Base-by-base conservation (phyloP, 2,888 invertebrate genomes). In the Agapostemon virescens region DNA sequence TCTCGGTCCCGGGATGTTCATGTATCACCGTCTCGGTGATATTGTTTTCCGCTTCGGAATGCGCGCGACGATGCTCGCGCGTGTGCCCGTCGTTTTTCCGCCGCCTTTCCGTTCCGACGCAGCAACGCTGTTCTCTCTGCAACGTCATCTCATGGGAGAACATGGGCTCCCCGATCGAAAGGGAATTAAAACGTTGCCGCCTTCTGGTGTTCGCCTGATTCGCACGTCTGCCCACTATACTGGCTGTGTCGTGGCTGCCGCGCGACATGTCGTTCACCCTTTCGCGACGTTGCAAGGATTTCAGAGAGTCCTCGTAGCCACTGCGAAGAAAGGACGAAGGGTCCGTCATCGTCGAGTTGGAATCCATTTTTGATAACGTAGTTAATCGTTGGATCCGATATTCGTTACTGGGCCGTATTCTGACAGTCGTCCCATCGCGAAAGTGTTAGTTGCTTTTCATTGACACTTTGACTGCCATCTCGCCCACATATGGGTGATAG, bases 231-330 rank as follows among this genome's bases (percentile, higher is more conserved):
- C 90, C 83, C 76, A 74, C 84, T 77, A 80, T 84, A 83, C 80
- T 90, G 85, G 86, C 88, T 74, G 70, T 86, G 66, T 83, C 89
- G 84, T 70, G 89, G 78, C 55, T 76, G 1, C 77, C 69, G 0
- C 87, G 85, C 0, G 83, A 74, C 11, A 72, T 45, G 13, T 87
- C 87, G 74, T 84, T 88, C 71, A 77, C 82, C 66, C 87, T 81
- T 76, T 83, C 88, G 67, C 84, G 90, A 52, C 95, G 93, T 90
- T 95, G 92, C 89, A 95, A 90, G 1, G 96, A 96, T 91, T 97
- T 97, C 58, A 97, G 93, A 0, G 97, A 97, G 90, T 97, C 97
- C 93, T 97, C 97, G 91, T 97, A 97, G 89, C 96, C 97, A 92
- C 96, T 96, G 88, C 0, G 13, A 15, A 23, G 7, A 38, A 30